Base-by-base conservation (phyloP, 2,888 invertebrate species). In the Leucophenga maculata region DNA sequence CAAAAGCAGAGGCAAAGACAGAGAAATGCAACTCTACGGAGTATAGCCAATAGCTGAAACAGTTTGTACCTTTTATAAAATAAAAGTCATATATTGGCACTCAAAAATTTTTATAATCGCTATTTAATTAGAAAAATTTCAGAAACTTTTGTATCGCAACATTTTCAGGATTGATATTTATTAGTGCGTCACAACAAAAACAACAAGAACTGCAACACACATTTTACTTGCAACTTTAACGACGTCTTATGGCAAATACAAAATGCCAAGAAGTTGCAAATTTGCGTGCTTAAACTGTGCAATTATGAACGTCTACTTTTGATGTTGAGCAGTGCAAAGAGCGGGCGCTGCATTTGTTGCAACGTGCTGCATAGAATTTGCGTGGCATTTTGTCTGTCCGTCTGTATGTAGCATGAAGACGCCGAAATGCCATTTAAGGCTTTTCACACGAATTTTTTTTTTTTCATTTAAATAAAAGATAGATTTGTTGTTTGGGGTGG, bases 231-330 rank as follows among this genome's bases (percentile, higher is more conserved):
- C 46, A 64, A 46, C 20, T 32, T 39, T 18, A 39, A 39, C 6
- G 16, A 6, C 11, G 13, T 22, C 11, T 6, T 14, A 31, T n/a
- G 14, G 31, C 31, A 31, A 57, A 22, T 14, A 22, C 3, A 16
- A 18, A n/a, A 60, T 18, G 6, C 39, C 62, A 46, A 64, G 62
- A 64, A 64, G 46, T 64, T 64, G 62, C 62, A 46, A 64, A 64
- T 74, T 72, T 76, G 78, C 78, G 73, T 78, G 77, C 76, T 73
- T 73, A 77, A 77, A 77, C 76, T 77, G 75, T 78, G 72, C 77
- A 78, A 78, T 78, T 77, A 77, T 78, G 22, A 18, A 22, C 32
- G 31, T 31, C 32, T 3, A n/a, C 55, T 22, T 13, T 50, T 50
- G 50, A 18, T 11, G 50, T n/a, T 18, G n/a, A 18, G 50, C 50